Percentiles rank a stretch among this genome's conserved stretches.
Evolutionary conservation across 2,888 invertebrate species (phyloP).

Genomic region (Chamaedrilus cognettii): DNA sequence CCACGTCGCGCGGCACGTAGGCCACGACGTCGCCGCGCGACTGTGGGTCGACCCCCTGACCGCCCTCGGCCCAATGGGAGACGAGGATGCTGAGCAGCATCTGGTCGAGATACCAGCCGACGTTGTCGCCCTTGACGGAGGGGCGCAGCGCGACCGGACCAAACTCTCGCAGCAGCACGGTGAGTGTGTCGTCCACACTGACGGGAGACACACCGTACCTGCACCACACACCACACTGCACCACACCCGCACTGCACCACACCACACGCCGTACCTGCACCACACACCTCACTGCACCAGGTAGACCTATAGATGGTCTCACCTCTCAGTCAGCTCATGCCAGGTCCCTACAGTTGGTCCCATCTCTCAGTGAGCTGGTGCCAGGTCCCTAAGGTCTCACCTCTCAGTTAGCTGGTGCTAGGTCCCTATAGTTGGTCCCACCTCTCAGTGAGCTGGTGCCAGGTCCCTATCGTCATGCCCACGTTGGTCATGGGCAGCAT

Average conservation of each 20-base stretch:
- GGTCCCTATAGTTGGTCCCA: no score
- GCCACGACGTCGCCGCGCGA: slow-evolving; percentile 9
- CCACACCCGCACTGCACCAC: no score
- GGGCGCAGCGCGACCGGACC: slow-evolving; percentile 22
- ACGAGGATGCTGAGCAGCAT: slow-evolving; percentile 22
- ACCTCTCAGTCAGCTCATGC: no score
- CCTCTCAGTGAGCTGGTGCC: slow-evolving; percentile 17
- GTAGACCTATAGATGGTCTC: no score
- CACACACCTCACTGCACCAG: no score
- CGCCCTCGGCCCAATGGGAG: slow-evolving; percentile 1
- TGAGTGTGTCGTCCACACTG: slow-evolving; percentile 24
- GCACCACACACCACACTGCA: no score
- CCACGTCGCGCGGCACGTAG: slow-evolving; percentile 20
- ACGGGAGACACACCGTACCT: slow-evolving; percentile 12
- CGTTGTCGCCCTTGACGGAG: slow-evolving; percentile 28
- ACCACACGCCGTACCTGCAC: no score
- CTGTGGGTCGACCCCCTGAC: no score
- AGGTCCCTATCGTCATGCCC: slow-evolving; percentile 19
- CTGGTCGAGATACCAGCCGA: slow-evolving; percentile 32
- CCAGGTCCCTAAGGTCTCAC: background rate
- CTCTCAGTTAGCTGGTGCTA: background rate
- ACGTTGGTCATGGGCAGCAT: slow-evolving; percentile 29
- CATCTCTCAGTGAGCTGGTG: no score
- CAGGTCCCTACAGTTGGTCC: no score
- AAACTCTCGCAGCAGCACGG: slow-evolving; percentile 22